phyloP scores from a whole-genome alignment of 2,888 invertebrate genomes.

The Alloscopus bannaensis region DNA sequence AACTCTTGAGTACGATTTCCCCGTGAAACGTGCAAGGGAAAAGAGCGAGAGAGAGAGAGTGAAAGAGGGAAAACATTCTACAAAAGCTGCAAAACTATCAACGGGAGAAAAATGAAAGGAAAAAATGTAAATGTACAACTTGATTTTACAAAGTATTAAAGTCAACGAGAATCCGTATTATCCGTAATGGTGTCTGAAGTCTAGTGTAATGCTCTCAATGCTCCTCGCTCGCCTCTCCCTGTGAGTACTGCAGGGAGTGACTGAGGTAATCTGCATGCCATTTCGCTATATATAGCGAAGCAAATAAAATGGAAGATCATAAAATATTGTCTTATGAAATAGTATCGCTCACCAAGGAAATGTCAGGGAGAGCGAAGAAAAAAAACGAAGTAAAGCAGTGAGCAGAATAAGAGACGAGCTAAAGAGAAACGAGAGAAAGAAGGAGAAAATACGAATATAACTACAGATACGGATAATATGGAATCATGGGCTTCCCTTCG shows the following conservation, averaged over 20 bases:
- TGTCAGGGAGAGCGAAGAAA: conserved; percentile 49
- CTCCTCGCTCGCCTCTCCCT: too few relatives aligned
- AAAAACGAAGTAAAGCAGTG: conserved; percentile 4
- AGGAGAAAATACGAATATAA: conserved; percentile 1
- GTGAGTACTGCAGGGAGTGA: conserved; percentile 54
- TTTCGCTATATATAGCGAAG: conserved; percentile 36
- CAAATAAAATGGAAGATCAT: conserved; percentile 48
- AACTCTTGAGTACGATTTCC: too few relatives aligned
- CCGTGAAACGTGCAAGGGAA: neutral
- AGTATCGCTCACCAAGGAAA: conserved; percentile 31
- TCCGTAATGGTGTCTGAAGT: conserved; percentile 25
- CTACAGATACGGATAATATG: conserved; percentile 5
- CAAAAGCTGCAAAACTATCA: neutral
- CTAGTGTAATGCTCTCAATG: conserved; percentile 4
- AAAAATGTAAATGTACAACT: neutral
- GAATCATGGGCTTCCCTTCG: too few relatives aligned
- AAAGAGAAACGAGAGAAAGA: neutral
- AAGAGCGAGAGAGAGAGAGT: conserved; percentile 9
- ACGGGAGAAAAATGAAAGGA: neutral
- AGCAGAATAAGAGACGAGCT: neutral
- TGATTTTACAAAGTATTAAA: conserved; percentile 11
- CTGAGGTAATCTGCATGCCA: conserved; percentile 50
- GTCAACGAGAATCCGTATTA: conserved; percentile 37
- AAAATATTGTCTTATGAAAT: conserved; percentile 58
- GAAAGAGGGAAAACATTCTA: neutral